Evolutionary conservation across 2,797 vertebrate species (phyloP).

Genomic region (Picus viridis): DNA sequence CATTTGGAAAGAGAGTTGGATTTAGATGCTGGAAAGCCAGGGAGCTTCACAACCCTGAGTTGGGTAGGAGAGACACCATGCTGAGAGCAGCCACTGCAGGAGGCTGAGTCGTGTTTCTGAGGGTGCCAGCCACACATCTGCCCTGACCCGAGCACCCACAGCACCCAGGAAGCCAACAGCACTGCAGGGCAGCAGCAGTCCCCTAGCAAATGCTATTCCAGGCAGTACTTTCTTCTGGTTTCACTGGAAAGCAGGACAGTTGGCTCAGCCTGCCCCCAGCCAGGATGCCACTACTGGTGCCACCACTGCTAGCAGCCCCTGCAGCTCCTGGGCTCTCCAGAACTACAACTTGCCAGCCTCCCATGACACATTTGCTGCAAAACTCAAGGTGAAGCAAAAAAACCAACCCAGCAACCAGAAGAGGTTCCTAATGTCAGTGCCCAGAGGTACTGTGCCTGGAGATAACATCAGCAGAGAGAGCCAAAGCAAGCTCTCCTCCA

Average conservation of each 20-base stretch:
- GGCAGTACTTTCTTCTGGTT: background rate
- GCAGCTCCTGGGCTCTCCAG: background rate
- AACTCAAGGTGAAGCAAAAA: background rate
- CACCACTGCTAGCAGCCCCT: background rate
- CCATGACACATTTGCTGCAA: background rate
- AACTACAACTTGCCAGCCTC: background rate
- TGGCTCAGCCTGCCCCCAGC: background rate
- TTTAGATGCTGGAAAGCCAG: background rate
- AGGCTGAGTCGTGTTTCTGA: background rate
- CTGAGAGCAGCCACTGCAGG: background rate
- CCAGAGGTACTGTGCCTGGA: conserved; percentile 25
- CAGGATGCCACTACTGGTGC: no score
- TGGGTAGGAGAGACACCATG: fast-evolving
- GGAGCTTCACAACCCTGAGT: background rate
- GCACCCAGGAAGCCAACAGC: fast-evolving
- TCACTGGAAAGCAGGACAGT: background rate
- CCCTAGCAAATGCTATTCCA: background rate
- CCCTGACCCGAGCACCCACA: fast-evolving
- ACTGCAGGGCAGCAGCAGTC: background rate
- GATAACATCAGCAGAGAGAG: conserved; percentile 48
- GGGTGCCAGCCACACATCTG: background rate
- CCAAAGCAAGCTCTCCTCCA: background rate
- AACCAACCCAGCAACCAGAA: background rate
- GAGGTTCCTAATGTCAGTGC: background rate
- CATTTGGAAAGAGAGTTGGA: background rate